A percentile compares a stretch with the other conserved stretches of the same genome.
phyloP scores from a whole-genome alignment of 2,113 vertebrate species.

The Anhinga rufa region DNA sequence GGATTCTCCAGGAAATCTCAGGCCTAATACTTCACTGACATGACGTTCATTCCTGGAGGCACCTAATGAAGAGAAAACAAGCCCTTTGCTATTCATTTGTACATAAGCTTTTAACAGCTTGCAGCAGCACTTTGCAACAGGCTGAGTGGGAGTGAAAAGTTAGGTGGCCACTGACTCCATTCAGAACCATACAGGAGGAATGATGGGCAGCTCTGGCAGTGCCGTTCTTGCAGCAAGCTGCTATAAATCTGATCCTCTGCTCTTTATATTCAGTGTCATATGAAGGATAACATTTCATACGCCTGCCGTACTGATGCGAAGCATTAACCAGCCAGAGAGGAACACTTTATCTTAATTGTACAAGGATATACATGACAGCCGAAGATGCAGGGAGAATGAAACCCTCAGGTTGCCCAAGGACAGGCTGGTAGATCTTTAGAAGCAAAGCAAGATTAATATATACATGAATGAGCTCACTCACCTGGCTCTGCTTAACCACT shows the following conservation, averaged over 20 bases:
- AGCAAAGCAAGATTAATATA: not conserved
- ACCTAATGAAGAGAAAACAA: not conserved
- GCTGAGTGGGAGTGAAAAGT: not conserved
- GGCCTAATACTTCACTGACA: not conserved
- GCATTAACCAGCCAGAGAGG: not conserved
- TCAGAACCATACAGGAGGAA: not conserved
- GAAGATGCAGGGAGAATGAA: not conserved
- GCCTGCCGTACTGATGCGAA: not conserved
- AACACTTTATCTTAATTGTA: not conserved
- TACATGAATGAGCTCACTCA: not conserved
- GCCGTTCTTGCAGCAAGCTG: not conserved
- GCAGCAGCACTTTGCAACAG: not conserved
- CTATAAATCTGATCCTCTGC: not conserved
- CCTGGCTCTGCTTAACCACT: not conserved
- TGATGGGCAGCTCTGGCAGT: not conserved
- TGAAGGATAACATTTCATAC: not conserved
- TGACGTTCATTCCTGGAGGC: not conserved
- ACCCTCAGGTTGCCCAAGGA: not conserved
- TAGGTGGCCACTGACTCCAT: not conserved
- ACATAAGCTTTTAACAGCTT: rapidly evolving
- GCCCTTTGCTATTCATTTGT: not conserved
- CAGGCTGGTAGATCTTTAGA: not conserved
- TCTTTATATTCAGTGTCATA: not conserved
- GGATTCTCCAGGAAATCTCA: not conserved
- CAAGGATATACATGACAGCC: not conserved